Percentiles rank a stretch among this genome's conserved stretches.
Conservation (phyloP, 2,888 invertebrate genomes). For the Maniola hyperantus region DNA sequence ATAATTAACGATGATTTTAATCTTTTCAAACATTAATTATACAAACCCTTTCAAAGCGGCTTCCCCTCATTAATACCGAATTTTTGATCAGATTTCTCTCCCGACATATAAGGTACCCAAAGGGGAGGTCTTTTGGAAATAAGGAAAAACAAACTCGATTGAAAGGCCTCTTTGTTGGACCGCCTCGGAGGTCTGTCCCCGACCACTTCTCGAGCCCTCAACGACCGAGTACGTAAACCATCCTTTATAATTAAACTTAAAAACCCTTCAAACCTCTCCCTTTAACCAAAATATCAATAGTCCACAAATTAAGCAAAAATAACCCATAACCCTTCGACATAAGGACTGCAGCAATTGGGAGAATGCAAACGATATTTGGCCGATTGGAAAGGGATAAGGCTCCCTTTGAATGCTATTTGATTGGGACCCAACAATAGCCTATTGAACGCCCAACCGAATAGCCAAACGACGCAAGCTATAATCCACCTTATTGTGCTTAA, state of each 20-base stretch:
- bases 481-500: not conserved
- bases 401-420: constrained; percentile 37
- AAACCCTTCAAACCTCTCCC: constrained; percentile 25
- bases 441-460: constrained; percentile 26
- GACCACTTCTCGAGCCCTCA: constrained; percentile 23
- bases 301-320: constrained; percentile 11
- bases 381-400: constrained; percentile 34
- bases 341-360: constrained; percentile 5
- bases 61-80: constrained; percentile 9
- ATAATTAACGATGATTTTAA: not conserved
- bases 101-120: constrained; percentile 11
- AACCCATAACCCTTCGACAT: not conserved
- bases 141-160: constrained; percentile 25
- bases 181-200: constrained; percentile 11
- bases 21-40: constrained; percentile 4
- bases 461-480: not conserved
- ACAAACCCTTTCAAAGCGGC: not conserved
- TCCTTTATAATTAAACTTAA: constrained; percentile 40
- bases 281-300: not conserved
- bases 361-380: constrained; percentile 22
- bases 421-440: constrained; percentile 34
- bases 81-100: constrained; percentile 14
- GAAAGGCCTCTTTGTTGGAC: constrained; percentile 23
- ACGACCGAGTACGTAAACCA: constrained; percentile 34
- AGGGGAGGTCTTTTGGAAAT: constrained; percentile 17